Percentiles rank a stretch among this genome's conserved stretches.
These are phyloP conservation scores for Diplodus sargus DNA, from an alignment of 2,797 vertebrate species.

Conservation along the genomic window DNA sequence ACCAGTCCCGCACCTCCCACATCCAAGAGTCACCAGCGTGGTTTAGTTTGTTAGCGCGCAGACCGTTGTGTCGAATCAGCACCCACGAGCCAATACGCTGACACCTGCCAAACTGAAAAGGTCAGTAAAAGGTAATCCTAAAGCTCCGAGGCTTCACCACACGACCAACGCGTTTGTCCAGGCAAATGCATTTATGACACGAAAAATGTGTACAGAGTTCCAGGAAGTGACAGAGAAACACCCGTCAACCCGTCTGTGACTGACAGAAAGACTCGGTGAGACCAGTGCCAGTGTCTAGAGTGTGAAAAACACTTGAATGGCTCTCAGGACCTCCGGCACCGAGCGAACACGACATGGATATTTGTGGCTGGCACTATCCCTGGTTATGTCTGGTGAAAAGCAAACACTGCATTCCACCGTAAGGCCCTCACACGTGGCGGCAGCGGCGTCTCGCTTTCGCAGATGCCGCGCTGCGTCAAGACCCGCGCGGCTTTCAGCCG, in stretches of 20 bases:
- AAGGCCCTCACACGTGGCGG: conserved; percentile 5
- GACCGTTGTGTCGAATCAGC: background rate
- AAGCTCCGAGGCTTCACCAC: background rate
- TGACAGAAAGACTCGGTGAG: background rate
- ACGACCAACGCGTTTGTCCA: background rate
- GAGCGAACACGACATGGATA: conserved; percentile 17
- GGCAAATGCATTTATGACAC: background rate
- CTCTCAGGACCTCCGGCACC: background rate
- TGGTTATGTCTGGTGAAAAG: conserved; percentile 18
- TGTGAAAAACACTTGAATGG: conserved; percentile 9
- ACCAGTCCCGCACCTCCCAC: background rate
- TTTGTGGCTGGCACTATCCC: background rate
- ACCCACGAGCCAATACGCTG: background rate
- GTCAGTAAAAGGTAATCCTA: background rate
- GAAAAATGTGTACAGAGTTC: background rate
- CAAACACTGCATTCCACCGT: conserved; percentile 29
- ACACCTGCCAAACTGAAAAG: conserved; percentile 4
- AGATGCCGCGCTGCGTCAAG: background rate
- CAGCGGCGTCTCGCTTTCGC: background rate
- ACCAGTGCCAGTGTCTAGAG: background rate
- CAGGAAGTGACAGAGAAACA: background rate
- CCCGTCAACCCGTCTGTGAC: background rate
- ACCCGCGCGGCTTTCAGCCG: background rate
- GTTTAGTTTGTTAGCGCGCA: background rate
- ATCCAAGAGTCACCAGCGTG: background rate